These are phyloP conservation scores for Uropetala carovei DNA, from an alignment of 2,888 invertebrate genomes.

Conservation along the genomic window DNA sequence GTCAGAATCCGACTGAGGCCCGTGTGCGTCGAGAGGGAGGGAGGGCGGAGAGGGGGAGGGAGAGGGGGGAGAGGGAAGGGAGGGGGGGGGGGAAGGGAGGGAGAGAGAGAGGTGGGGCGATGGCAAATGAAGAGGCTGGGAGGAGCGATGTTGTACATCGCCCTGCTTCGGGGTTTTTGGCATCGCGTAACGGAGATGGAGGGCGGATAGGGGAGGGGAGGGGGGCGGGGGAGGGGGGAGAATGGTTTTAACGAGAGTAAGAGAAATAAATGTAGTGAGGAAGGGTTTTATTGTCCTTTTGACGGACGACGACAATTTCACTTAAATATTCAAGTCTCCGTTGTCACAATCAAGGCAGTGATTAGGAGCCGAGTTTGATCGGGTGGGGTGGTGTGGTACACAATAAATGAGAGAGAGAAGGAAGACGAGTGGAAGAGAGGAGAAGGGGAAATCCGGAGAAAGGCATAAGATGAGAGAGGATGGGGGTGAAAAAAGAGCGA, in stretches of 20 bases:
- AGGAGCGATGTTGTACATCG: not conserved
- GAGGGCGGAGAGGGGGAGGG: not conserved
- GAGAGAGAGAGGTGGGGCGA: not conserved
- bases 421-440: not conserved
- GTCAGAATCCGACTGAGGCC: constrained; percentile 10
- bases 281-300: not conserved
- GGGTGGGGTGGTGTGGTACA: not conserved
- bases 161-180: not conserved
- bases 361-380: not conserved
- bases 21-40: not conserved
- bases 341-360: not conserved
- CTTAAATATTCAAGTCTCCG: not conserved
- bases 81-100: not conserved
- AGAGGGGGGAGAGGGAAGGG: not conserved
- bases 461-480: not conserved
- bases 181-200: not conserved
- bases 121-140: not conserved
- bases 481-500: not conserved
- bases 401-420: too few species aligned
- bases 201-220: not conserved
- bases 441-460: not conserved
- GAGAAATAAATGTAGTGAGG: not conserved
- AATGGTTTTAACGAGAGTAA: not conserved
- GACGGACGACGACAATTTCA: not conserved
- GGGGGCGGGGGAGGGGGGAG: not conserved